phyloP scores from a whole-genome alignment of 1,140 invertebrate species.

The Akabosia matsudoensis region DNA sequence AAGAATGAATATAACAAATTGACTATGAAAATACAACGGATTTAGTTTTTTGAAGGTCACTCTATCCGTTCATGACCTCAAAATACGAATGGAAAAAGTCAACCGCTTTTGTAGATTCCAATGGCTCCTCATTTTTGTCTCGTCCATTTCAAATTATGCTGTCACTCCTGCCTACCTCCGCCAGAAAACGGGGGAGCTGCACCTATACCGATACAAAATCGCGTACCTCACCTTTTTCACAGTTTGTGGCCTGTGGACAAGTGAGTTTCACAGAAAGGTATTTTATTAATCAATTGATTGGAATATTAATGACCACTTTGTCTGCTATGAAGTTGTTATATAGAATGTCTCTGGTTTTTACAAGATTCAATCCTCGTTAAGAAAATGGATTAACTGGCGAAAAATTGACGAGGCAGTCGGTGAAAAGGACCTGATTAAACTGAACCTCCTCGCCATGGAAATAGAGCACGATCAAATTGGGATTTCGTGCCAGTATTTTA shows the following conservation, averaged over 20 bases:
- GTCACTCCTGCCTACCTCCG: background rate
- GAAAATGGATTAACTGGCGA: background rate
- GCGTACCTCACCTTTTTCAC: background rate
- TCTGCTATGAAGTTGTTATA: background rate
- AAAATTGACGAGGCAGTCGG: background rate
- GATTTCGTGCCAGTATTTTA: background rate
- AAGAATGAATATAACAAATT: too few species aligned
- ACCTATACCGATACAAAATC: background rate
- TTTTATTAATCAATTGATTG: background rate
- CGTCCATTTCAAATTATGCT: background rate
- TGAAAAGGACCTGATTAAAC: background rate
- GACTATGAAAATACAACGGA: too few species aligned
- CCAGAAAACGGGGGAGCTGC: background rate
- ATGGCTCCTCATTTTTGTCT: background rate
- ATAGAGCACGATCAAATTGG: background rate
- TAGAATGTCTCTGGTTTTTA: background rate
- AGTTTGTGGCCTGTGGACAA: background rate
- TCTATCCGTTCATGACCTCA: background rate
- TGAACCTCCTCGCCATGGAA: background rate
- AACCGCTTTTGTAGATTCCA: background rate
- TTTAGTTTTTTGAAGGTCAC: too few species aligned
- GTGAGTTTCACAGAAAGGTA: background rate
- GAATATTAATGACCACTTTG: background rate
- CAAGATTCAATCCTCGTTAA: background rate
- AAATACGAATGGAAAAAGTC: background rate